Conservation (phyloP, 2,113 vertebrate species). For the Heptranchias perlo region DNA sequence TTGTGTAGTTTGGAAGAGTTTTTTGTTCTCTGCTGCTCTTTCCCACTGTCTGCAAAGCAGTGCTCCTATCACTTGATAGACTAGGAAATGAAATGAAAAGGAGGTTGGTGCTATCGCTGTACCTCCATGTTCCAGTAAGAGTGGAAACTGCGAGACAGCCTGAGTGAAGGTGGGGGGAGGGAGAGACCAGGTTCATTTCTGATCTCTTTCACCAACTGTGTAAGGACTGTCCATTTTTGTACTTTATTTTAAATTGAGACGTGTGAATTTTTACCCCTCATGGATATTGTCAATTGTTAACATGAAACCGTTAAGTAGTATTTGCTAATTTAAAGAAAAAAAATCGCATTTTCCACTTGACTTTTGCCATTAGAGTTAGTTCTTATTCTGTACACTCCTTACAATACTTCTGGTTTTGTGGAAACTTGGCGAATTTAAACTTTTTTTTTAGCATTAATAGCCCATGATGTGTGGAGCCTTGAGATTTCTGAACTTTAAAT, state of each 20-base stretch:
- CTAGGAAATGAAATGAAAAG: slow-evolving; percentile 64
- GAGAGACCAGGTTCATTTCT: slow-evolving; percentile 68
- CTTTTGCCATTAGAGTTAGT: neutral
- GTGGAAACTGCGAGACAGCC: slow-evolving; percentile 79
- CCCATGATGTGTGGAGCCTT: neutral
- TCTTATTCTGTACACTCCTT: neutral
- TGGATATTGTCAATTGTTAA: neutral
- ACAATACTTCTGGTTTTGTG: neutral
- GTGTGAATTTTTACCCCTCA: neutral
- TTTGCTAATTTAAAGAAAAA: neutral
- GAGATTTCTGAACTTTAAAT: neutral
- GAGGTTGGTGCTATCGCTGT: slow-evolving; percentile 72
- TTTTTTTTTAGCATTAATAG: neutral
- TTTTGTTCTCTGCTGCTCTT: slow-evolving; percentile 40
- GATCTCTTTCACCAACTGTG: slow-evolving; percentile 52
- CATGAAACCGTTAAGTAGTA: neutral
- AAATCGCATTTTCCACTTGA: neutral
- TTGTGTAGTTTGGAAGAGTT: neutral
- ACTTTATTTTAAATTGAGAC: neutral
- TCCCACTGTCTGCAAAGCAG: slow-evolving; percentile 60
- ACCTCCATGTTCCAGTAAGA: slow-evolving; percentile 79
- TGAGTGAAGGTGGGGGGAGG: slow-evolving; percentile 60
- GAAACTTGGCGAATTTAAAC: neutral
- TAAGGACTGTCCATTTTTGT: neutral
- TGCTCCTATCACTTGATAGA: slow-evolving; percentile 63